These are phyloP conservation scores for Ormyrus nitidulus DNA, from an alignment of 2,888 invertebrate genomes.

Conservation along the genomic window DNA sequence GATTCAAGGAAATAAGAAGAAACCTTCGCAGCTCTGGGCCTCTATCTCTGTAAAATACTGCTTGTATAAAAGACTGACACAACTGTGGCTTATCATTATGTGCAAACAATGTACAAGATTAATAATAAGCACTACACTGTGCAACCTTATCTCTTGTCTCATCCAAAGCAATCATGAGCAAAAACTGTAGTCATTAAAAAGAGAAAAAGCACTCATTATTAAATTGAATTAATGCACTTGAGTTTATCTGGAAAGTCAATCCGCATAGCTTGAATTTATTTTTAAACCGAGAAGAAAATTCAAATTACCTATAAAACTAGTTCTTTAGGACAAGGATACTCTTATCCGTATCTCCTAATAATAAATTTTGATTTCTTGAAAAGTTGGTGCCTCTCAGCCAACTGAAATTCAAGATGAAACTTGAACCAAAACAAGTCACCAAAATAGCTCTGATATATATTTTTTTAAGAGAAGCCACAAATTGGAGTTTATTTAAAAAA, in stretches of 20 bases:
- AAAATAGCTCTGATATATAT: conserved; percentile 42
- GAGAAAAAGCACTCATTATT: conserved; percentile 6
- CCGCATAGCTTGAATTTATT: too few relatives aligned
- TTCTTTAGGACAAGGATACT: background rate
- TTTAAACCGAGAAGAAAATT: too few relatives aligned
- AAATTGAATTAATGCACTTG: conserved; percentile 3
- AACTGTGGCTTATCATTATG: conserved; percentile 36
- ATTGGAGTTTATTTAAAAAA: too few relatives aligned
- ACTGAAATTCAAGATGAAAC: conserved; percentile 44
- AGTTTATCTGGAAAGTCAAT: conserved; percentile 14
- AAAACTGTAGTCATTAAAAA: conserved; percentile 6
- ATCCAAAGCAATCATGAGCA: conserved; percentile 5
- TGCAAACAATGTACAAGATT: conserved; percentile 13
- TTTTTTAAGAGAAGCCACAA: conserved; percentile 22
- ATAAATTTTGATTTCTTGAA: conserved; percentile 39
- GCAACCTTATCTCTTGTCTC: conserved; percentile 41
- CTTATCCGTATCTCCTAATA: conserved; percentile 24
- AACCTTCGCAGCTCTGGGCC: conserved; percentile 8
- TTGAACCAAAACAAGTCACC: conserved; percentile 50
- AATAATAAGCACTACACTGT: conserved; percentile 32
- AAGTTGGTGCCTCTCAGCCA: conserved; percentile 9
- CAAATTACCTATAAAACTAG: background rate
- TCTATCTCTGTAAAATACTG: background rate
- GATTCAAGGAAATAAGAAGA: conserved; percentile 40
- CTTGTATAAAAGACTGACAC: conserved; percentile 27